Evolutionary conservation across 1,140 invertebrate genomes (phyloP).

Genomic region (Dufourea novaeangliae): DNA sequence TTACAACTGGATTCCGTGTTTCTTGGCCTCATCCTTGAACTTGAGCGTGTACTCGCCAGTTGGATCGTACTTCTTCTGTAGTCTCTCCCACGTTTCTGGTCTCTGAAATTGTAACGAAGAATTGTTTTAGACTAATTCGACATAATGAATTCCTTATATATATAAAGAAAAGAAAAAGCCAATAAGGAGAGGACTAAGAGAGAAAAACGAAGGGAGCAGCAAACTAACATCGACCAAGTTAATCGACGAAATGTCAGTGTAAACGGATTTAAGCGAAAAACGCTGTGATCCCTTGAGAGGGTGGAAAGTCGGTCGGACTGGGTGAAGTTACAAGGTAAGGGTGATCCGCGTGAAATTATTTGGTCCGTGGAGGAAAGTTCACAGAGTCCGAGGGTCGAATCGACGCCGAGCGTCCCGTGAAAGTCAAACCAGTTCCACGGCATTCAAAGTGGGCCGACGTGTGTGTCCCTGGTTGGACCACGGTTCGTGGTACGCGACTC

Average conservation of each 20-base stretch:
- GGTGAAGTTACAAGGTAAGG: not conserved
- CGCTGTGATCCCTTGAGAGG: no score
- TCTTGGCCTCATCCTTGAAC: constrained; percentile 80
- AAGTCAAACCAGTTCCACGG: constrained; percentile 54
- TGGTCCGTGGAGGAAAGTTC: constrained; percentile 36
- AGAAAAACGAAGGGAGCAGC: no score
- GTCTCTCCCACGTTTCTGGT: constrained; percentile 81
- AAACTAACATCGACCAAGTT: not conserved
- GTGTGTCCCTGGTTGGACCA: not conserved
- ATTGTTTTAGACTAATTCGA: not conserved
- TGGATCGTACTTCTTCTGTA: constrained; percentile 84
- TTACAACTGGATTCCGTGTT: constrained; percentile 58
- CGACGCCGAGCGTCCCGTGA: constrained; percentile 13
- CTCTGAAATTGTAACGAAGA: constrained; percentile 80
- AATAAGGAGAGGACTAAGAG: not conserved
- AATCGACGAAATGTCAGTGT: not conserved
- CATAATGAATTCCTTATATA: no score
- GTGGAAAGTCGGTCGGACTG: not conserved
- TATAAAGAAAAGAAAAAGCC: not conserved
- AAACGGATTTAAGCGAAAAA: no score
- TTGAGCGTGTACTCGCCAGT: constrained; percentile 81
- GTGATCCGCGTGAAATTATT: constrained; percentile 32
- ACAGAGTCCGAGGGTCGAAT: constrained; percentile 18
- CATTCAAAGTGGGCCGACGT: constrained; percentile 22
- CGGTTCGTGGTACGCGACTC: constrained; percentile 3